Evolutionary conservation across 2,888 invertebrate species (phyloP), one percentile per base, ranked within the genome.

Genomic region (Hirtodrosophila confusa): DNA sequence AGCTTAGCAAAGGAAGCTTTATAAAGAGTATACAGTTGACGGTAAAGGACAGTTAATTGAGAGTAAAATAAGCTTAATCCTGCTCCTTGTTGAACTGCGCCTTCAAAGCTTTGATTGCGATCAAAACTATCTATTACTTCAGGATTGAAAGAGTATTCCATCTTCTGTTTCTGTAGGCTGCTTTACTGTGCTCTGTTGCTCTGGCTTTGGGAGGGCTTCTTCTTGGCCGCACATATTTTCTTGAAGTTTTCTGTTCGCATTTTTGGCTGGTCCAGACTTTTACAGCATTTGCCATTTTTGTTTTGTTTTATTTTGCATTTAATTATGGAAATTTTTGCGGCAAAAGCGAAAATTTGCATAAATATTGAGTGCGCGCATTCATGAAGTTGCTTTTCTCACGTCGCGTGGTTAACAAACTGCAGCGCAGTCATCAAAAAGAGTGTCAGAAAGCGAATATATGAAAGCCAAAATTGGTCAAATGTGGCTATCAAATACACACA

Each of bases 271-370:
- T 11, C 51, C 40, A 45, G 40, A 41, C 50, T 63, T 50, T 54
- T 58, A 51, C 61, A 44, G 48, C n/a, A 54, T 51, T 49, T 51
- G 37, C 29, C 41, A 35, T 17, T 35, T 67, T 75, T 40, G 49
- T 63, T 50, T 77, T 62, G 65, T 56, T 63, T 69, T 56, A 58
- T 58, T 60, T 51, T 37, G 33, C 55, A 86, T 86, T 86, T 83
- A 80, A 88, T 86, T 86, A 84, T 84, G 75, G 65, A 86, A 83
- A 85, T 86, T 69, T 35, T 73, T 65, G 66, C 48, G 64, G 67
- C 66, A 78, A 54, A 66, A 73, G 74, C 27, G 60, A 40, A 50
- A 78, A 88, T 88, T 86, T 76, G 61, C 78, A 88, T 88, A 75
- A 82, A 75, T 69, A 82, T 86, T 84, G 69, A 66, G 68, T 64